Percentiles rank a stretch among this genome's conserved stretches.
phyloP scores from a whole-genome alignment of 2,888 invertebrate species.

The Polydrusus pterygomalis region DNA sequence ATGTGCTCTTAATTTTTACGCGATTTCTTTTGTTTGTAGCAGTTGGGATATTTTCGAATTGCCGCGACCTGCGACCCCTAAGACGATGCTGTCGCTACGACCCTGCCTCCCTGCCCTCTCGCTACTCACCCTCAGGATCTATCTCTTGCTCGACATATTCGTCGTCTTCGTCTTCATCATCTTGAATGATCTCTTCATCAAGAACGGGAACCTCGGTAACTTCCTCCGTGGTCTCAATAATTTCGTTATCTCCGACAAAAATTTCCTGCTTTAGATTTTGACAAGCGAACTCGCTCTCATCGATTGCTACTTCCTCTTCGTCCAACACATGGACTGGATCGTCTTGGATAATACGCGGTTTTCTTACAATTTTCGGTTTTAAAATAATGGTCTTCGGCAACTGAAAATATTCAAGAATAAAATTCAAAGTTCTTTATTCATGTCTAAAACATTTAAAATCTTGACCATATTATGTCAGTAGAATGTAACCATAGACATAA shows the following conservation, averaged over 20 bases:
- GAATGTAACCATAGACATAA: too few species aligned
- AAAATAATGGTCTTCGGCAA: conserved; percentile 63
- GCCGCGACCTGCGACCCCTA: too few species aligned
- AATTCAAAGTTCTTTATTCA: too few species aligned
- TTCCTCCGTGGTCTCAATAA: conserved; percentile 40
- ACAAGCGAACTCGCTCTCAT: conserved; percentile 56
- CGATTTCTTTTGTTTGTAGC: too few species aligned
- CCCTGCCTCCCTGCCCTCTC: too few species aligned
- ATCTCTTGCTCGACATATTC: conserved; percentile 54
- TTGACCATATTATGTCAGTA: too few species aligned
- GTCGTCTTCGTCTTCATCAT: conserved; percentile 56
- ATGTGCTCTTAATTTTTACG: too few species aligned
- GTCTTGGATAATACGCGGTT: conserved; percentile 21
- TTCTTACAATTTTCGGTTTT: conserved; percentile 63
- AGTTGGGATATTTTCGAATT: too few species aligned
- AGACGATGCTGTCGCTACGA: too few species aligned
- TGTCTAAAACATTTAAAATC: too few species aligned
- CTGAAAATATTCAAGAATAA: conserved; percentile 50
- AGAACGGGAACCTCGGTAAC: conserved; percentile 50
- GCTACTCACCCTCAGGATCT: conserved; percentile 47
- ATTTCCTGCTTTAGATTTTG: conserved; percentile 50
- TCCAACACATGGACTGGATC: conserved; percentile 45
- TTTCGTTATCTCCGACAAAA: conserved; percentile 42
- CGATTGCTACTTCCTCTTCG: conserved; percentile 58
- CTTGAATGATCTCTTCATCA: conserved; percentile 57